These are phyloP conservation scores for Pollachius pollachius DNA, from an alignment of 2,113 vertebrate species.

Conservation along the genomic window DNA sequence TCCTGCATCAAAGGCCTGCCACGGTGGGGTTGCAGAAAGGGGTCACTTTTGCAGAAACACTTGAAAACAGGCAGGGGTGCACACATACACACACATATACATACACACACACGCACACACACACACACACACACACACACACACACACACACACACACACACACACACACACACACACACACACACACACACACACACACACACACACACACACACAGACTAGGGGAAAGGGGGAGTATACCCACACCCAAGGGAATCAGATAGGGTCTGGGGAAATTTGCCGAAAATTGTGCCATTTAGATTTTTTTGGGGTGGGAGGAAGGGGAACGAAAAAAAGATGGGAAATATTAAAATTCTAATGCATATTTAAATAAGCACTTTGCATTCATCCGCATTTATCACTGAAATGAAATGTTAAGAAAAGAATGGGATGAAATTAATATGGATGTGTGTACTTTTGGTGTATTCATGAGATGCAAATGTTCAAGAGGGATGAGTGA, in stretches of 20 bases:
- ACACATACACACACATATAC: no score
- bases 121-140: no score
- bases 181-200: no score
- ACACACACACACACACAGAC: no score
- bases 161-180: no score
- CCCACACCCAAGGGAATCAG: conserved; percentile 38
- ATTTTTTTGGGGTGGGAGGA: conserved; percentile 25
- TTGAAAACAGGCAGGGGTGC: conserved; percentile 25
- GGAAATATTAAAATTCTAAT: conserved; percentile 46
- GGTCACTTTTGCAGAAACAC: conserved; percentile 34
- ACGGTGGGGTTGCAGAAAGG: not conserved
- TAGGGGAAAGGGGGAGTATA: conserved; percentile 5
- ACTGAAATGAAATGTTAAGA: conserved; percentile 55
- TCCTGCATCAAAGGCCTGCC: conserved; percentile 33
- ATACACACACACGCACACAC: no score
- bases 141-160: no score
- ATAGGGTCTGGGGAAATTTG: conserved; percentile 33
- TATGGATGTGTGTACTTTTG: conserved; percentile 36
- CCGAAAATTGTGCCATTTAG: conserved; percentile 48
- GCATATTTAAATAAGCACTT: conserved; percentile 77
- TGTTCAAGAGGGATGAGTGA: conserved; percentile 59
- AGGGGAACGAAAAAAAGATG: not conserved
- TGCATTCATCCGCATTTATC: conserved; percentile 74
- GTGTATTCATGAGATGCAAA: conserved; percentile 79
- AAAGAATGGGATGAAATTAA: conserved; percentile 39